Conservation (phyloP, 1,140 invertebrate genomes). For the Ephestia elutella region DNA sequence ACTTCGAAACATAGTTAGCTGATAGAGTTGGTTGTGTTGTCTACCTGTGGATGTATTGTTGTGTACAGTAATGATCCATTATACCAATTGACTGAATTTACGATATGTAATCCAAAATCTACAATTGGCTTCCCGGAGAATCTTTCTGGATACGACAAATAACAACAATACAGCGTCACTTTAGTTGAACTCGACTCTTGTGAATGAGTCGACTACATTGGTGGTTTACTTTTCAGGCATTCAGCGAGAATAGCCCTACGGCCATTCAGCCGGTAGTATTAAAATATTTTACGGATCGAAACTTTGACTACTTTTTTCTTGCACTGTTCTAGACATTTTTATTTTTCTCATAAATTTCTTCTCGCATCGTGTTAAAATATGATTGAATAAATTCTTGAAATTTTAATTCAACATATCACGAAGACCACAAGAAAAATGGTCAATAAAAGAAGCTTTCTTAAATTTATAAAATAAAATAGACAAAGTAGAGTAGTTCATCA, state of each 20-base stretch:
- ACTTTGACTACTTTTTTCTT: slow-evolving; percentile 65
- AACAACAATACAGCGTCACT: slow-evolving; percentile 70
- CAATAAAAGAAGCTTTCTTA: slow-evolving; percentile 30
- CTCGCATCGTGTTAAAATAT: slow-evolving; percentile 64
- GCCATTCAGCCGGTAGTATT: slow-evolving; percentile 80
- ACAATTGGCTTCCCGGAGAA: slow-evolving; percentile 30
- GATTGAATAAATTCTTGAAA: slow-evolving; percentile 26
- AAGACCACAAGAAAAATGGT: slow-evolving; percentile 27
- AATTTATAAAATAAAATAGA: slow-evolving; percentile 21
- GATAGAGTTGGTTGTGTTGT: slow-evolving; percentile 66
- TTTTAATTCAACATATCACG: slow-evolving; percentile 21
- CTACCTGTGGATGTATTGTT: slow-evolving; percentile 72
- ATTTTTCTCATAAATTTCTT: slow-evolving; percentile 60
- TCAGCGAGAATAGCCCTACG: slow-evolving; percentile 80
- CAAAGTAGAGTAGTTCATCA: slow-evolving; percentile 30
- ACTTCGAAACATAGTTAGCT: slow-evolving; percentile 63
- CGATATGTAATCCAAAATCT: slow-evolving; percentile 18
- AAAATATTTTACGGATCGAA: slow-evolving; percentile 70
- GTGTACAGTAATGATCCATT: slow-evolving; percentile 38
- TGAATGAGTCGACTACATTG: slow-evolving; percentile 70
- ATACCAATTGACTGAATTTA: slow-evolving; percentile 18
- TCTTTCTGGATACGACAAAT: slow-evolving; percentile 15
- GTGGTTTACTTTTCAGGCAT: slow-evolving; percentile 78
- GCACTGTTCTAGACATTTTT: slow-evolving; percentile 66
- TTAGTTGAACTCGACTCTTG: slow-evolving; percentile 63